Percentiles rank a stretch among this genome's conserved stretches.
These are phyloP conservation scores for Ptiloglossa arizonensis DNA, from an alignment of 1,140 invertebrate species.

Conservation along the genomic window DNA sequence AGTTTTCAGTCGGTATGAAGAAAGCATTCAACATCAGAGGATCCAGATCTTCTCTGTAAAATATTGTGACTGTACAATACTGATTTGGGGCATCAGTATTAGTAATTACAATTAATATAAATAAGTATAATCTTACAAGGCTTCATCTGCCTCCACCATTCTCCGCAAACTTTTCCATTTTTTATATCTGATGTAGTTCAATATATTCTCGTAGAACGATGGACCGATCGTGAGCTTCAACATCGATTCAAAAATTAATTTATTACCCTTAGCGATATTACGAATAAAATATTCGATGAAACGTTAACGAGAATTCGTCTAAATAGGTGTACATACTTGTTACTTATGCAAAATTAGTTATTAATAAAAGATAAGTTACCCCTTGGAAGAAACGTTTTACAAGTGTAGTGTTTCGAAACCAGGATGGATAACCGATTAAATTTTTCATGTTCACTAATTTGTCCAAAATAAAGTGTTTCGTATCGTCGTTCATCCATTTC, in stretches of 20 bases:
- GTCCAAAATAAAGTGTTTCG: conserved; percentile 39
- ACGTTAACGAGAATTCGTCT: not conserved
- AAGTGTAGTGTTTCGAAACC: conserved; percentile 49
- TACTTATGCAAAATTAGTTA: not conserved
- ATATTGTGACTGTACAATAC: not conserved
- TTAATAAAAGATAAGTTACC: conserved; percentile 24
- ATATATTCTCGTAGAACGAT: conserved; percentile 20
- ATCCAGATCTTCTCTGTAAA: conserved; percentile 31
- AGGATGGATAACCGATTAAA: conserved; percentile 51
- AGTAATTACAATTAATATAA: not conserved
- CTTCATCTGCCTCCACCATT: not conserved
- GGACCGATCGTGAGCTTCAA: conserved; percentile 34
- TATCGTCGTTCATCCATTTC: conserved; percentile 52
- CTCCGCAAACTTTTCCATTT: not conserved
- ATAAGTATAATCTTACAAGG: conserved; percentile 15
- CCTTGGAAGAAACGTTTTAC: conserved; percentile 50
- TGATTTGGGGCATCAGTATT: not conserved
- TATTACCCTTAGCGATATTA: not conserved
- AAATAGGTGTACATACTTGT: not conserved
- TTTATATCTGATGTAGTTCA: not conserved
- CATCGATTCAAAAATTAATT: not conserved
- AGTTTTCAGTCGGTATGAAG: conserved; percentile 30
- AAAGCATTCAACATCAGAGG: conserved; percentile 51
- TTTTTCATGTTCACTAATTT: conserved; percentile 56
- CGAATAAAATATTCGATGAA: not conserved